Evolutionary conservation across 1,140 invertebrate species (phyloP).

Genomic region (Neodiprion virginianus): DNA sequence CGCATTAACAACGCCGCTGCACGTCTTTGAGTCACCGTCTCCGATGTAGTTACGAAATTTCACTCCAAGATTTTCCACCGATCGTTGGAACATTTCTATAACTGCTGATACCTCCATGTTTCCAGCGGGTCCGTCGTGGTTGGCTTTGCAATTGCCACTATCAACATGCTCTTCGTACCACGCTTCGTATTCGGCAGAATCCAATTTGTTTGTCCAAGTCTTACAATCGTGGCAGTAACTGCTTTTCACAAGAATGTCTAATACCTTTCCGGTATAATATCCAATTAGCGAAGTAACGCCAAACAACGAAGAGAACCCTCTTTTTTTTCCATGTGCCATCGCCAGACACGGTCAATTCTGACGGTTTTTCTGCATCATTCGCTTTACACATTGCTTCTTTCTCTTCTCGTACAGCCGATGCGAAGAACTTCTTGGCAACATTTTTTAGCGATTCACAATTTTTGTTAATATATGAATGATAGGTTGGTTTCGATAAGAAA

Average conservation of each 20-base stretch:
- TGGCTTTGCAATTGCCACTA: constrained; percentile 20
- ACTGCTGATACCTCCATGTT: constrained; percentile 22
- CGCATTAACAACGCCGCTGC: constrained; percentile 21
- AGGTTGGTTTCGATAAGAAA: constrained; percentile 24
- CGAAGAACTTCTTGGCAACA: constrained; percentile 18
- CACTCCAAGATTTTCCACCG: constrained; percentile 2
- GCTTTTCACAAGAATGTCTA: constrained; percentile 34
- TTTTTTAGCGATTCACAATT: constrained; percentile 19
- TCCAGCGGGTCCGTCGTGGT: constrained; percentile 25
- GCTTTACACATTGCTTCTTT: constrained; percentile 24
- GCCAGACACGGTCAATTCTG: constrained; percentile 14
- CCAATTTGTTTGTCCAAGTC: constrained; percentile 26
- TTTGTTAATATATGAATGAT: constrained; percentile 16
- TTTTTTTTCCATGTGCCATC: too few species aligned
- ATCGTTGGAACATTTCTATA: constrained; percentile 5
- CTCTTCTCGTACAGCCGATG: constrained; percentile 22
- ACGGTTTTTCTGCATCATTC: constrained; percentile 14
- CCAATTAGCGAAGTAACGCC: constrained; percentile 33
- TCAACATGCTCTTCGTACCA: constrained; percentile 27
- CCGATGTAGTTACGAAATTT: constrained; percentile 14
- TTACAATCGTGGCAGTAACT: constrained; percentile 31
- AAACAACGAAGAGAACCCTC: too few species aligned
- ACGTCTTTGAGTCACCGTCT: constrained; percentile 26
- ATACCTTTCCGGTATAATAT: constrained; percentile 34
- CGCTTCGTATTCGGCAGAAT: constrained; percentile 20